Evolutionary conservation across 92 coral and sea anemone species (phyloP), one percentile per base, ranked within the genome.

Genomic region (Muricea muricata): DNA sequence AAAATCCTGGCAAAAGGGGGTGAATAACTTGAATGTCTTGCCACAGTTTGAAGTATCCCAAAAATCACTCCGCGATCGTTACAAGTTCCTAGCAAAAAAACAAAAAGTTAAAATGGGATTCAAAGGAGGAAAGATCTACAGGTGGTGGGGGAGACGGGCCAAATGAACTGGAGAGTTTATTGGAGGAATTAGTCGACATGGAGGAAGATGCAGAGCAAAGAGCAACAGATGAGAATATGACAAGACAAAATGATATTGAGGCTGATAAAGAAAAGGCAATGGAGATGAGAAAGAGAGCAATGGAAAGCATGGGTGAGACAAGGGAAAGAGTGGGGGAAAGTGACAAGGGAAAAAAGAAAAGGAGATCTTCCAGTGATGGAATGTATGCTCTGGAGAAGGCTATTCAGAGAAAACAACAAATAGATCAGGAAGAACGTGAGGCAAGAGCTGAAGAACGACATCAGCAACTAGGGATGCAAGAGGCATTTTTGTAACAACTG

Each of bases 111-210:
- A 48, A 15, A 48, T 48, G 56, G 20, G 56, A n/a, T n/a, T n/a
- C n/a, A 48, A 48, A 48, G 56, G 70, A 61, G 33, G 37, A 61
- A 32, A 25, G 70, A 5, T 25, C 70, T 61, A 61, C 70, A 25
- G 70, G 70, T 31, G 70, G 70, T 25, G 70, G 70, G 37, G 70
- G 70, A 12, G 70, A 61, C 1, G 70, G 37, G 14, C 33, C 70
- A 31, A 61, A 31, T 61, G 70, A 61, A 15, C 32, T 25, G 33
- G 70, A 61, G 33, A 61, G 37, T 25, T 61, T 61, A 31, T 31
- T 61, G 70, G 31, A 61, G 18, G 70, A 61, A 3, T 61, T 61
- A 31, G 24, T 61, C 5, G 32, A 25, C 17, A 61, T 61, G 6
- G 70, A 61, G 37, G 70, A 61, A 15, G 70, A 61, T 25, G 37